Evolutionary conservation across 2,797 vertebrate genomes (phyloP), one percentile per base, ranked within the genome.

Genomic region (Semotilus atromaculatus): DNA sequence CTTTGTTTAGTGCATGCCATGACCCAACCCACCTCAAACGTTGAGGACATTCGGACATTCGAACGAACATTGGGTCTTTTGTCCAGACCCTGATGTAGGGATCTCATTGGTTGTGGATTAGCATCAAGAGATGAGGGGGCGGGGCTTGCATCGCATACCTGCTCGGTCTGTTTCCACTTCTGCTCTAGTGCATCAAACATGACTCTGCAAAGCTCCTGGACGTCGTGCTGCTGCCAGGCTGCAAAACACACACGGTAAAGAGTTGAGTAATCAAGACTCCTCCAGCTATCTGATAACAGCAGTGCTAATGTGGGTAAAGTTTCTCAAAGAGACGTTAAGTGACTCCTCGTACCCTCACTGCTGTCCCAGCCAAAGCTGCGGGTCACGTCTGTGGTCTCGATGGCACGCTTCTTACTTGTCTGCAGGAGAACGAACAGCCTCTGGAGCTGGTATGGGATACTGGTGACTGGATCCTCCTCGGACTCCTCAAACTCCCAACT

Each of bases 161-260:
- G 98, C 90, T 99, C 98, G 0, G 98, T 99, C 93, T 98, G 97
- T 90, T 99, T 99, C 98, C 98, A 99, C 86, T 99, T 99, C 90
- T 99, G 98, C 91, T 99, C 98, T 92, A 99, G 94, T 92, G 98
- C 98, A 93, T 99, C 98, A 91, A 99, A 99, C 98, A 99, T 99
- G 92, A 99, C 98, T 91, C 98, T 96, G 91, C 98, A 99, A 72
- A 99, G 95, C 92, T 99, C 98, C 92, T 99, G 98, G 48, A 99
- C 97, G 66, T 99, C 98, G 88, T 99, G 98, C 88, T 99, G 98
- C 91, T 99, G 98, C 98, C 98, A 99, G 4, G 98, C 98, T 99
- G 92, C 90, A 85, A 84, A 88, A 92, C 87, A 92, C 14, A 91
- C 34, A 84, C 23, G 72, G 43, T 34, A 31, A 82, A 80, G 58